Conservation (phyloP, 1,140 invertebrate species). For the Oncopeltus fasciatus region DNA sequence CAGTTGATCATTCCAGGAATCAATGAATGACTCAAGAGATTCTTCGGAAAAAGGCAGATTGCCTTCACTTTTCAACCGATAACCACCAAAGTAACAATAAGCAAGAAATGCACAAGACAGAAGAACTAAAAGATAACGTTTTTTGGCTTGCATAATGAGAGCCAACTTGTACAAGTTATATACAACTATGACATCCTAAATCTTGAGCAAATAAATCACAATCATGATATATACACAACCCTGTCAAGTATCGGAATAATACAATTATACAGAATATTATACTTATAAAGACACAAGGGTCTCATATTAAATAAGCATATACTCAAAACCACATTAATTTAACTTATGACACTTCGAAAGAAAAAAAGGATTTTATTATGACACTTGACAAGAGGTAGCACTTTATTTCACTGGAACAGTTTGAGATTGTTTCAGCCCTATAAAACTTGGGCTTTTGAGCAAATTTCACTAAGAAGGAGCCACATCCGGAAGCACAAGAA, state of each 20-base stretch:
- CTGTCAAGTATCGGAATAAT: too few species aligned
- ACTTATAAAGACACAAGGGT: too few species aligned
- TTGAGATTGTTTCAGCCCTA: neutral
- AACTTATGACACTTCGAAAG: too few species aligned
- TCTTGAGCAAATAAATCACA: neutral
- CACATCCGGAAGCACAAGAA: neutral
- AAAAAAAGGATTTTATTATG: too few species aligned
- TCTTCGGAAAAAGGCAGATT: slow-evolving; percentile 24
- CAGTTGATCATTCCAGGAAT: slow-evolving; percentile 23
- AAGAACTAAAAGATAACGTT: slow-evolving; percentile 73
- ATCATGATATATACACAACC: neutral
- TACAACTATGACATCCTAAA: neutral
- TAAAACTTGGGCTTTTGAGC: neutral
- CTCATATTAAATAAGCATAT: too few species aligned
- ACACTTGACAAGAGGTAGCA: neutral
- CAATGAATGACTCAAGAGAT: slow-evolving; percentile 21
- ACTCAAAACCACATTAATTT: too few species aligned
- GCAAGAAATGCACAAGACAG: slow-evolving; percentile 64
- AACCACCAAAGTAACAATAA: slow-evolving; percentile 69
- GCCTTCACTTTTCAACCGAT: slow-evolving; percentile 45
- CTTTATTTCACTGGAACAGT: neutral
- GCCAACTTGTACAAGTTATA: neutral
- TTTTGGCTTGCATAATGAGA: slow-evolving; percentile 74
- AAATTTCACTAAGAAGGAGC: neutral
- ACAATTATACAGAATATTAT: too few species aligned